phyloP scores from a whole-genome alignment of 2,113 vertebrate species.

The Cariama cristata region DNA sequence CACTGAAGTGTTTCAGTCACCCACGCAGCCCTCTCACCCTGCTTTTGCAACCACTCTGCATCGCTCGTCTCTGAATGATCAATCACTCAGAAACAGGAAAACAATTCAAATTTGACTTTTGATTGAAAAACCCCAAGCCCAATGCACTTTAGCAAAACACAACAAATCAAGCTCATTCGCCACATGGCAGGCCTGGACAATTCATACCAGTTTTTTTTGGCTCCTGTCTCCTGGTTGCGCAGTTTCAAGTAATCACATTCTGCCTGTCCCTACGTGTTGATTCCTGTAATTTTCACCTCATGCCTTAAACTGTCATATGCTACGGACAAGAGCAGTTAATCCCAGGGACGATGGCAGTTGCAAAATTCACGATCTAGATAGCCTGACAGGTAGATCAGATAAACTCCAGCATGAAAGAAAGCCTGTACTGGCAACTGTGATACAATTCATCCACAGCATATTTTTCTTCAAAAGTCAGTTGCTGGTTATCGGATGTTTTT shows the following conservation, averaged over 20 bases:
- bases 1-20: neutral
- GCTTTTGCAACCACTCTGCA: neutral
- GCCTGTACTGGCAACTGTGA: neutral
- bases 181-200: neutral
- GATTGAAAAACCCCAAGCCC: neutral
- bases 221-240: neutral
- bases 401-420: neutral
- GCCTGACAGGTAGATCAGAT: neutral
- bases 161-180: neutral
- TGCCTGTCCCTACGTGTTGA: neutral
- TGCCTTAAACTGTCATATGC: neutral
- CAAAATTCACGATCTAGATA: neutral
- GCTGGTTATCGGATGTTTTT: neutral
- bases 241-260: neutral
- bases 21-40: neutral
- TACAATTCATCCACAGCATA: fast-evolving
- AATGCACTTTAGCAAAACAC: neutral
- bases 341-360: neutral
- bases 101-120: neutral
- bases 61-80: neutral
- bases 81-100: neutral
- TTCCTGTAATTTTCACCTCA: neutral
- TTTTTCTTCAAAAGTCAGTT: neutral
- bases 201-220: neutral
- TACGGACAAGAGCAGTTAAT: neutral